phyloP scores from a whole-genome alignment of 2,888 invertebrate species.

The Enoplolaimus lenunculus region DNA sequence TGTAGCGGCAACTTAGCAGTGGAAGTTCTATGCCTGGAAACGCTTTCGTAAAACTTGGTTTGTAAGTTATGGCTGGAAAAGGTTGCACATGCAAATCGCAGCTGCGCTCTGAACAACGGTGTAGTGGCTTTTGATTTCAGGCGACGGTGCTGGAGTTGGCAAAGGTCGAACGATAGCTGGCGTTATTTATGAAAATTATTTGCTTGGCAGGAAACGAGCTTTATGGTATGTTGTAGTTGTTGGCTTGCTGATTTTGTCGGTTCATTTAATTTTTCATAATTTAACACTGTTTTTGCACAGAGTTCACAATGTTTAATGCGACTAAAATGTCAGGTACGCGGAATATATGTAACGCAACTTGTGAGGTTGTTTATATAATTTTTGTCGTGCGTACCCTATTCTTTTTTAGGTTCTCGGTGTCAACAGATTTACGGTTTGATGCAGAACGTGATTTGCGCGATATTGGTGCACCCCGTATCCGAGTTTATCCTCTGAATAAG shows the following conservation, averaged over 20 bases:
- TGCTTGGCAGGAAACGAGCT: slow-evolving; percentile 80
- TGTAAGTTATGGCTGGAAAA: too few relatives aligned
- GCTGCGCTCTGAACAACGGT: too few relatives aligned
- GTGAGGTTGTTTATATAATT: background rate
- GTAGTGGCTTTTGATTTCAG: slow-evolving; percentile 48
- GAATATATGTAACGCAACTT: too few relatives aligned
- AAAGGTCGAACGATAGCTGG: slow-evolving; percentile 95
- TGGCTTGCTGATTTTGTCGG: too few relatives aligned
- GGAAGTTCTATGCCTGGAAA: too few relatives aligned
- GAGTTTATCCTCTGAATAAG: slow-evolving; percentile 74
- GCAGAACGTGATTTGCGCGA: slow-evolving; percentile 87
- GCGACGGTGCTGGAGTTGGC: slow-evolving; percentile 95
- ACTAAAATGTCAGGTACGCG: too few relatives aligned
- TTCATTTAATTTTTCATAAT: too few relatives aligned
- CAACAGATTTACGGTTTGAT: slow-evolving; percentile 93
- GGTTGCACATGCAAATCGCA: too few relatives aligned
- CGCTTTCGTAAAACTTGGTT: slow-evolving; percentile 14
- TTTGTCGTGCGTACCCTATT: slow-evolving; percentile 3
- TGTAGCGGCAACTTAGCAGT: too few relatives aligned
- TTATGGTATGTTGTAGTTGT: slow-evolving; percentile 58
- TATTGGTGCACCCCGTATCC: slow-evolving; percentile 77
- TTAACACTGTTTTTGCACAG: too few relatives aligned
- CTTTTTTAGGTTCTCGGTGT: slow-evolving; percentile 62
- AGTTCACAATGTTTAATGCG: too few relatives aligned
- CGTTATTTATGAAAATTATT: slow-evolving; percentile 89